Evolutionary conservation across 2,113 vertebrate genomes (phyloP).

Genomic region (Oncorhynchus mykiss): DNA sequence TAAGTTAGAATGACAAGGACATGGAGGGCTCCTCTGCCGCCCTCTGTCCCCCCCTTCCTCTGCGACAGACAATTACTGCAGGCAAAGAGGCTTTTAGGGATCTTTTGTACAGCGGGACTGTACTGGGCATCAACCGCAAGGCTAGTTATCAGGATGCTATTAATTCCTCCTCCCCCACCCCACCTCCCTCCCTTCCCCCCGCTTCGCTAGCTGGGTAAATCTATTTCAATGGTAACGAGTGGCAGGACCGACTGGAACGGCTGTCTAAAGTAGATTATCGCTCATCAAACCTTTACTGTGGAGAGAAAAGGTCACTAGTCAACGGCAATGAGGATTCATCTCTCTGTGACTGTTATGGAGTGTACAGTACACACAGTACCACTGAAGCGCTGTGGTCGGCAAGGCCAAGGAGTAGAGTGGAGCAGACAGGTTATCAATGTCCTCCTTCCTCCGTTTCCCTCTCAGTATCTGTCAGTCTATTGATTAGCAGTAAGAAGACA

Average conservation of each 20-base stretch:
- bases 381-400: background rate
- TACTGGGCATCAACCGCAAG: constrained; percentile 5
- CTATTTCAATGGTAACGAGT: background rate
- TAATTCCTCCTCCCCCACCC: background rate
- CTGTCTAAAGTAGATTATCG: constrained; percentile 1
- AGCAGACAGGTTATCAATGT: constrained; percentile 4
- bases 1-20: constrained; percentile 62
- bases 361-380: background rate
- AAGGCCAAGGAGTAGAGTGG: background rate
- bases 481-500: constrained; percentile 10
- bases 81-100: too few relatives aligned
- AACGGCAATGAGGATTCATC: constrained; percentile 18
- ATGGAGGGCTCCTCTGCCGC: constrained; percentile 22
- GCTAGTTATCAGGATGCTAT: constrained; percentile 22
- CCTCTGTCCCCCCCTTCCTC: background rate
- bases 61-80: too few relatives aligned
- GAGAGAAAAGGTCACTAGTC: constrained; percentile 34
- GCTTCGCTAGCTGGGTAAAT: background rate
- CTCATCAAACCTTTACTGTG: constrained; percentile 30
- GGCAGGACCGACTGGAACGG: background rate
- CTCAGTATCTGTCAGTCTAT: constrained; percentile 13
- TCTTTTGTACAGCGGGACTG: too few relatives aligned
- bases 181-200: background rate
- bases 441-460: background rate
- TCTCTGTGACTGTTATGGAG: constrained; percentile 6